Evolutionary conservation across 2,113 vertebrate species (phyloP), one percentile per base, ranked within the genome.

Genomic region (Myotis brandtii): DNA sequence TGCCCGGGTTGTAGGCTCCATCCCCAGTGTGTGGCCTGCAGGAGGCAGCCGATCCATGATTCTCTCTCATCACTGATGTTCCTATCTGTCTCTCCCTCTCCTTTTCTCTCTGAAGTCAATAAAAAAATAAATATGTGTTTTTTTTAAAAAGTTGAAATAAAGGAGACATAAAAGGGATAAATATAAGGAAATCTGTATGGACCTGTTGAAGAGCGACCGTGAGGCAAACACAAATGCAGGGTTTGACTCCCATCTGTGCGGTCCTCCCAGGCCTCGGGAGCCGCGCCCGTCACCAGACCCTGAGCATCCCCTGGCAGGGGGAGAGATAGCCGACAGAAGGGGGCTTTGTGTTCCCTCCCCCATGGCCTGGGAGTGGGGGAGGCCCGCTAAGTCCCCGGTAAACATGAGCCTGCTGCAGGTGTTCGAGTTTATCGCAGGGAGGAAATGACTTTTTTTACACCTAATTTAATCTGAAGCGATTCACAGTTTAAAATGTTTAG

Each of bases 371-470:
- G 81, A 96, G 96, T 94, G 94, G 97, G 97, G 98, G 97, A 94
- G 91, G 85, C 95, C 92, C 95, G 98, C 98, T 98, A 97, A 96
- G 96, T 98, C 97, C 97, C 97, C 93, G 97, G 98, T 98, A 98
- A 98, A 98, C 97, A 94, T 98, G 98, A 99, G 98, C 98, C 77
- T 94, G 73, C 95, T 98, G 98, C 98, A 99, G 99, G 98, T 99
- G 98, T 98, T 98, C 98, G 98, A 99, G 99, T 99, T 99, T 99
- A 99, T 99, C 99, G 98, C 98, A 98, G 98, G 98, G 98, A 99
- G 99, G 99, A 99, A 99, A 99, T 99, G 99, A 99, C 99, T 99
- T 98, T 99, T 99, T 99, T 99, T 99, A 99, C 99, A 99, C 99
- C 99, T 99, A 99, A 99, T 99, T 99, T 99, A 99, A 99, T 99